Conservation (phyloP, 2,113 vertebrate genomes). For the Festucalex cinctus region DNA sequence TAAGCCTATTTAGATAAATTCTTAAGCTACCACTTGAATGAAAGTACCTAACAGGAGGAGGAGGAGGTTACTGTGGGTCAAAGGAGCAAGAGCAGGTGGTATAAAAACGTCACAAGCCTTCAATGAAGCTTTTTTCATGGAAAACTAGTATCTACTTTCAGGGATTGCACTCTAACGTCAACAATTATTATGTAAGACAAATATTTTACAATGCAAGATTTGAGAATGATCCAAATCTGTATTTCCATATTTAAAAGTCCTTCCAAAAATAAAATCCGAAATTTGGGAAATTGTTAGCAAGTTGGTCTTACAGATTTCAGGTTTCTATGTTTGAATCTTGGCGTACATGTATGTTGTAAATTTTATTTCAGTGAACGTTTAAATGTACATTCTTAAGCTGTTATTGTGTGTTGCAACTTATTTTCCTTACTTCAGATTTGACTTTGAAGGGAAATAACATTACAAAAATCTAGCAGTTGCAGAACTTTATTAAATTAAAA, state of each 20-base stretch:
- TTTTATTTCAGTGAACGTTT: too few relatives aligned
- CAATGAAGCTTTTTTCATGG: neutral
- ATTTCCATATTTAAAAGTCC: neutral
- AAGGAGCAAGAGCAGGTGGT: constrained; percentile 33
- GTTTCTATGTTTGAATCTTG: too few relatives aligned
- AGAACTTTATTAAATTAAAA: too few relatives aligned
- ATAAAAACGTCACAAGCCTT: neutral
- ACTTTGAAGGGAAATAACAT: too few relatives aligned
- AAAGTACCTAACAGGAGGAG: constrained; percentile 36
- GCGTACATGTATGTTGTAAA: too few relatives aligned
- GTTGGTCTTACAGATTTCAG: too few relatives aligned
- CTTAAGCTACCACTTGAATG: constrained; percentile 58
- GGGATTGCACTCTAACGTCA: neutral
- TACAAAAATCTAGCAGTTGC: too few relatives aligned
- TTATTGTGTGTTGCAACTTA: too few relatives aligned
- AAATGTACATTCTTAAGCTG: too few relatives aligned
- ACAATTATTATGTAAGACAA: neutral
- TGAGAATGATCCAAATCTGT: neutral
- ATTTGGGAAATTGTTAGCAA: neutral
- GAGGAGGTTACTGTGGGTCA: constrained; percentile 41
- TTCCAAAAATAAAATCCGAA: neutral
- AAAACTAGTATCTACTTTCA: neutral
- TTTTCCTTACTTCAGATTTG: too few relatives aligned
- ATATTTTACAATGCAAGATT: neutral
- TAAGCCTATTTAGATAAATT: constrained; percentile 66